Conservation (phyloP, 2,113 vertebrate genomes). For the Lonchura striata region DNA sequence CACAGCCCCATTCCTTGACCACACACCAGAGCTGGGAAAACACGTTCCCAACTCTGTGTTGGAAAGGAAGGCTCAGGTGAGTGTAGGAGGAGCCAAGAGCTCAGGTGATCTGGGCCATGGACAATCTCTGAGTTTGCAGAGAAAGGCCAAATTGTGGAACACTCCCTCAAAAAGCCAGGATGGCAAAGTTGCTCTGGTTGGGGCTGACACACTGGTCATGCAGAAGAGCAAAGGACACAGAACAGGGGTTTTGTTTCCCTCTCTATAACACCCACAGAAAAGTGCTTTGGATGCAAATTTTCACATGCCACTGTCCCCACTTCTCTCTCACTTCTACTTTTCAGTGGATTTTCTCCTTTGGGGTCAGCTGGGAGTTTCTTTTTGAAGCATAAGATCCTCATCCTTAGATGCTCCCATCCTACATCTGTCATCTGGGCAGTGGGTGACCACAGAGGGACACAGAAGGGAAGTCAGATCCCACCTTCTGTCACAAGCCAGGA, state of each 20-base stretch:
- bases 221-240: rapidly evolving
- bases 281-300: background rate
- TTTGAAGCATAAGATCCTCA: background rate
- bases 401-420: background rate
- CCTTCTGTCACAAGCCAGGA: background rate
- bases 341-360: background rate
- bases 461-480: background rate
- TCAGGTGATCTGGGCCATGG: background rate
- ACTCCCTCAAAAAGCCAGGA: background rate
- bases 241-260: background rate
- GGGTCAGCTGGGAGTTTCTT: background rate
- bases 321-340: constrained; percentile 32
- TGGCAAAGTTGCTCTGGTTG: rapidly evolving
- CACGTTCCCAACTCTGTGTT: background rate
- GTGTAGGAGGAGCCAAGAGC: background rate
- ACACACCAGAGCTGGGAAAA: background rate
- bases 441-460: background rate
- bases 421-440: background rate
- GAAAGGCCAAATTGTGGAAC: background rate
- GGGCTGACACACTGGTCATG: background rate
- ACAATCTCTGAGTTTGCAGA: background rate
- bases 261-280: background rate
- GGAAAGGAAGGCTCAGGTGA: background rate
- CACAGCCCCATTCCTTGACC: background rate
- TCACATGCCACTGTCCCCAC: rapidly evolving